phyloP scores from a whole-genome alignment of 1,140 invertebrate genomes.

The Macrostomum lignano region DNA sequence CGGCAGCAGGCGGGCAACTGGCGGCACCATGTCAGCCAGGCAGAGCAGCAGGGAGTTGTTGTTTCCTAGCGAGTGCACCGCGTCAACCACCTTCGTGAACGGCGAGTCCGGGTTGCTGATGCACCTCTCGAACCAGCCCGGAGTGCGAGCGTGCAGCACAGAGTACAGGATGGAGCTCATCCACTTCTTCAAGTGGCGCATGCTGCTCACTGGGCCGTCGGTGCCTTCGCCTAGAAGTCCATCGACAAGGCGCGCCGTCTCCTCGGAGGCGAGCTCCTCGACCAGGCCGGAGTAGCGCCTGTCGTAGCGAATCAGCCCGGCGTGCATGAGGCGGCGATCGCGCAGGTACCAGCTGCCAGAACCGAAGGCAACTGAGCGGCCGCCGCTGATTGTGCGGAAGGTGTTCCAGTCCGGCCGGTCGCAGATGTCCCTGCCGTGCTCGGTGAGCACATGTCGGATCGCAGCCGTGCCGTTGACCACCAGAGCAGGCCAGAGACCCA shows the following conservation, averaged over 20 bases:
- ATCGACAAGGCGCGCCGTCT: background rate
- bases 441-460: background rate
- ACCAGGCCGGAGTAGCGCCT: background rate
- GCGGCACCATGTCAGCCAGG: no score
- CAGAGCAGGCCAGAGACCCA: background rate
- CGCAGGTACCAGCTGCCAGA: background rate
- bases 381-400: background rate
- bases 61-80: no score
- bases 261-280: background rate
- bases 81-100: no score
- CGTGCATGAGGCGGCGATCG: background rate
- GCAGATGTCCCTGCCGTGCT: background rate
- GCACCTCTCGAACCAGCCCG: no score
- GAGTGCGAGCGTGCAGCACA: no score
- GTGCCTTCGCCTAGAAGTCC: background rate
- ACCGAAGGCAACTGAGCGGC: slow-evolving; percentile 3
- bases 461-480: background rate
- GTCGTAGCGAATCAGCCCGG: background rate
- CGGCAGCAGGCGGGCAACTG: no score
- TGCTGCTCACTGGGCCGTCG: background rate
- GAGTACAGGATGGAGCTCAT: background rate
- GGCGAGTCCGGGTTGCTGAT: no score
- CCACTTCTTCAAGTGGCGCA: background rate
- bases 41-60: no score
- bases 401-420: slow-evolving; percentile 2